A percentile compares a stretch with the other conserved stretches of the same genome.
Conservation (phyloP, 2,113 vertebrate genomes). For the Cyprinodon tularosa region DNA sequence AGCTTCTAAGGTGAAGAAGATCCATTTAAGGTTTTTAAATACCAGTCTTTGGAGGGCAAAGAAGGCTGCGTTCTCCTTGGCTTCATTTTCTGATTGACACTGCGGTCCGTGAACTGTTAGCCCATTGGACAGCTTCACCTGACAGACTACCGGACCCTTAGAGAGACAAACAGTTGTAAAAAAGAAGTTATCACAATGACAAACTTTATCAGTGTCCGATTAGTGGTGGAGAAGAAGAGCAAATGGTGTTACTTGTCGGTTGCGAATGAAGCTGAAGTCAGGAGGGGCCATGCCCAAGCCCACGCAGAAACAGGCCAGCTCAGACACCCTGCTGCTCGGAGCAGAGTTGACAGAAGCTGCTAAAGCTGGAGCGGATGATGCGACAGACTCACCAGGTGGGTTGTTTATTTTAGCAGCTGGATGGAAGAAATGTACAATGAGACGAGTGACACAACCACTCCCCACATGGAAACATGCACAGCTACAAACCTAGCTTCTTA, state of each 20-base stretch:
- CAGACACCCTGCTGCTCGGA: conserved; percentile 83
- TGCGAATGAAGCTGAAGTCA: conserved; percentile 89
- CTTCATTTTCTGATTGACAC: conserved; percentile 91
- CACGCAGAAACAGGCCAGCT: conserved; percentile 86
- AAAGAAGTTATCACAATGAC: not conserved
- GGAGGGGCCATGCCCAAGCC: conserved; percentile 90
- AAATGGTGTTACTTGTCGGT: conserved; percentile 84
- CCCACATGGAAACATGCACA: not conserved
- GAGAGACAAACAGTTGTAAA: not conserved
- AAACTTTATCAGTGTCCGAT: not conserved
- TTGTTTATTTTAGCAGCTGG: conserved; percentile 86
- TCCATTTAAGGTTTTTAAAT: conserved; percentile 29
- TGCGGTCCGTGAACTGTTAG: conserved; percentile 90
- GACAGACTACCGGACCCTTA: conserved; percentile 89
- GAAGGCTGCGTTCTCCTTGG: conserved; percentile 92
- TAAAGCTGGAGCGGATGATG: conserved; percentile 62
- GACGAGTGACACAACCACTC: not conserved
- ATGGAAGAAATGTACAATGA: conserved; percentile 2
- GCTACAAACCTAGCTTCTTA: conserved; percentile 87
- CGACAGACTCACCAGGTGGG: conserved; percentile 70
- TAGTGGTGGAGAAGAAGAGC: not conserved
- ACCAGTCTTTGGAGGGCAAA: conserved; percentile 94
- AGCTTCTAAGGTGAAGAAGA: not conserved
- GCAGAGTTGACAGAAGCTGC: conserved; percentile 45
- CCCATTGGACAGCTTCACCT: conserved; percentile 92